Evolutionary conservation across 2,113 vertebrate genomes (phyloP), one percentile per base, ranked within the genome.

Genomic region (Clarias batrachus): DNA sequence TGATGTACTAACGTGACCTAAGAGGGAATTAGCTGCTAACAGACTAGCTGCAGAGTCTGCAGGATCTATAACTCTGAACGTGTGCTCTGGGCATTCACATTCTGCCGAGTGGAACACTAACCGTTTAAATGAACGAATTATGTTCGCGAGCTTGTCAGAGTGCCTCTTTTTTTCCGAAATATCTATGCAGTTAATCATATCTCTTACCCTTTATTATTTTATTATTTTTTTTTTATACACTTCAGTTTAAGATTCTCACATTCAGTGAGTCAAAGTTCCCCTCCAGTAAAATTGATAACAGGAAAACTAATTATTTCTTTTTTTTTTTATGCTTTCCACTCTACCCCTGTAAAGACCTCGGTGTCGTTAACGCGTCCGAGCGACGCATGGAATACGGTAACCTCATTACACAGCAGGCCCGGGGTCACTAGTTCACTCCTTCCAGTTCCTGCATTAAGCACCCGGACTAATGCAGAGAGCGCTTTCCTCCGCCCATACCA

Each of bases 401-500:
- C 37, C 85, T 86, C 79, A 86, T 86, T 82, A 86, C 33, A 27
- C 48, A 0, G 37, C 10, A 14, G 12, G 79, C 79, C 85, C 10
- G 56, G 41, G 85, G 85, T 86, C 85, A 63, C 25, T 33, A 81
- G 85, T 81, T 86, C 85, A 74, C 56, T 73, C 56, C 79, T 37
- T 73, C 56, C 79, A 33, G 85, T 59, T 60, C 68, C 68, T 74
- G 79, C 57, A 54, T 73, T 82, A 86, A 86, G 79, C 70, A 59
- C 19, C 79, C 56, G 63, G 78, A 41, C 52, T 37, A 78, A 85
- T 84, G 83, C 78, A 30, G 23, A 16, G 48, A 16, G 57, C 62
- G 25, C 81, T 85, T 73, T 85, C 27, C 78, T 85, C 37, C 37
- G 19, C 25, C 57, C 27, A 82, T 65, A 65, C 54, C 54, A 21